These are phyloP conservation scores for Epizoanthus rinbou DNA, from an alignment of 92 coral and sea anemone genomes.

Conservation along the genomic window DNA sequence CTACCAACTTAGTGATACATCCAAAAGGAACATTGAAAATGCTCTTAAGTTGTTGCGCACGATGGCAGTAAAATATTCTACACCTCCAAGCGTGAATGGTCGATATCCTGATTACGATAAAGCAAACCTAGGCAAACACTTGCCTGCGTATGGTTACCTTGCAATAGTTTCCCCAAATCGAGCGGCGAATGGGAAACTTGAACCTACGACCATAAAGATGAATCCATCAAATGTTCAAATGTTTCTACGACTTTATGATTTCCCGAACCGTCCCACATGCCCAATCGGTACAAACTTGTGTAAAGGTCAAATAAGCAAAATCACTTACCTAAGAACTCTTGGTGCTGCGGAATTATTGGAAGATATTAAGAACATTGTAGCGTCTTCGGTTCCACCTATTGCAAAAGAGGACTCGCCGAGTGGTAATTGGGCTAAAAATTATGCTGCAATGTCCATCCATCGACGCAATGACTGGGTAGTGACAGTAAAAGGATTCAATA, in stretches of 20 bases:
- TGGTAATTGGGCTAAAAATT: conserved; percentile 86
- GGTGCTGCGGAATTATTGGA: conserved; percentile 8
- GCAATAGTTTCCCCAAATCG: conserved; percentile 17
- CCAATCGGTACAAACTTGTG: background rate
- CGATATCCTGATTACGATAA: conserved; percentile 18
- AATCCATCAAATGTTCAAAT: too few relatives aligned
- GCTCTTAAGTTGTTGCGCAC: conserved; percentile 61
- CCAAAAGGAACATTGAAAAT: conserved; percentile 52
- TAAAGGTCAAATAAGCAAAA: background rate
- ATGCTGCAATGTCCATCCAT: conserved; percentile 77
- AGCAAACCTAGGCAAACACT: background rate
- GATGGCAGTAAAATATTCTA: conserved; percentile 68
- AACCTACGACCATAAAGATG: background rate
- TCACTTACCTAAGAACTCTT: conserved; percentile 16
- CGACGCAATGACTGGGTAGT: conserved; percentile 77
- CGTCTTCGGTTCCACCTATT: background rate
- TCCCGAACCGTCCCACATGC: background rate
- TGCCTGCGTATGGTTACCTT: conserved; percentile 38
- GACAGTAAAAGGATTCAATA: conserved; percentile 75
- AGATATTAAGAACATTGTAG: background rate
- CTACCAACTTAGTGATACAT: conserved; percentile 31
- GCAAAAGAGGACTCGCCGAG: conserved; percentile 61
- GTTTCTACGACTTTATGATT: background rate
- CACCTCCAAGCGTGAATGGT: conserved; percentile 70
- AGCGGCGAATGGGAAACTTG: background rate